These are phyloP conservation scores for Diplodus sargus DNA, from an alignment of 2,797 vertebrate species.

Conservation along the genomic window DNA sequence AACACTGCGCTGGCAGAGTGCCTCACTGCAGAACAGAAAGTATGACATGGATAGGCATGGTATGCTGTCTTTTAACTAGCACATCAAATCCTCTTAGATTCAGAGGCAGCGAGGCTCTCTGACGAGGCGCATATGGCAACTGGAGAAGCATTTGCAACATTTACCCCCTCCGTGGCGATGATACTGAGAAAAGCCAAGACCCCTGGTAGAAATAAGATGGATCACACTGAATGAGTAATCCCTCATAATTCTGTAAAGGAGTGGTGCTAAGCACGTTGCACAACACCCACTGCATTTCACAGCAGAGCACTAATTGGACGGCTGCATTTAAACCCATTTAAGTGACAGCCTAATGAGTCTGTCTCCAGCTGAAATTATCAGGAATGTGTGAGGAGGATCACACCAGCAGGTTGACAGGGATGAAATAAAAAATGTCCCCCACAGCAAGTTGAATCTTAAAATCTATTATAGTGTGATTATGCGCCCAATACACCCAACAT, in stretches of 20 bases:
- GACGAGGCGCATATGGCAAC: conserved; percentile 77
- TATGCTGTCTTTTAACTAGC: conserved; percentile 79
- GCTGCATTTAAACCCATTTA: conserved; percentile 86
- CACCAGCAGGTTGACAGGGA: conserved; percentile 72
- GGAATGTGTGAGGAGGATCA: conserved; percentile 76
- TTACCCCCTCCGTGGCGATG: conserved; percentile 75
- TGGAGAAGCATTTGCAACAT: conserved; percentile 77
- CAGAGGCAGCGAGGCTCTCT: conserved; percentile 64
- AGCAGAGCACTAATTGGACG: conserved; percentile 86
- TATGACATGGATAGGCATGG: conserved; percentile 74
- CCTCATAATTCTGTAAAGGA: conserved; percentile 85
- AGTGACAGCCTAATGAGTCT: conserved; percentile 85
- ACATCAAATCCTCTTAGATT: conserved; percentile 82
- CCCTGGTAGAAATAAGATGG: conserved; percentile 85
- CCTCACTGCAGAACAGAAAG: conserved; percentile 70
- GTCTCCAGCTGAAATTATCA: conserved; percentile 77
- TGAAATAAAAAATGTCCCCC: conserved; percentile 62
- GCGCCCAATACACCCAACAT: conserved; percentile 37
- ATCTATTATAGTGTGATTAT: conserved; percentile 59
- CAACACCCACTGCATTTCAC: conserved; percentile 84
- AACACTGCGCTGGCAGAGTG: conserved; percentile 74
- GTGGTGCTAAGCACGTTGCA: conserved; percentile 78
- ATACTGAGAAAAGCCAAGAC: conserved; percentile 81
- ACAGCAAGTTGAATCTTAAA: conserved; percentile 63
- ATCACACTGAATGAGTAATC: conserved; percentile 85